Evolutionary conservation across 2,888 invertebrate genomes (phyloP).

Genomic region (Oxystoma pomonae): DNA sequence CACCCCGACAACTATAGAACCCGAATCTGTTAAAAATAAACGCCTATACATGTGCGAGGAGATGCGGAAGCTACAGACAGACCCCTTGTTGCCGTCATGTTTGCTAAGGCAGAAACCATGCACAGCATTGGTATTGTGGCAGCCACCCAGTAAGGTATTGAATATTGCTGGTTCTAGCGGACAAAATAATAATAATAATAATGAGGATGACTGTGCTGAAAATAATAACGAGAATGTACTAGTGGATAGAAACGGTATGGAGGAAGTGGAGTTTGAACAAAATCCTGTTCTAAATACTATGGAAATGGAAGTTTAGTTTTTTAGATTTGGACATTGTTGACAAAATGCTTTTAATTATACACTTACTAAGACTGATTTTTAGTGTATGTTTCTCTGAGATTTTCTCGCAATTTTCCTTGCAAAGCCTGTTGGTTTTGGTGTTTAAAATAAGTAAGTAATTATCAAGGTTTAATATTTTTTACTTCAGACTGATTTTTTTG

Average conservation of each 20-base stretch:
- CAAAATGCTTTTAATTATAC: too few species aligned
- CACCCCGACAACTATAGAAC: slow-evolving; percentile 33
- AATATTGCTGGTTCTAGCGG: too few species aligned
- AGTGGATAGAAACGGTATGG: neutral
- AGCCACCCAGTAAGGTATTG: slow-evolving; percentile 54
- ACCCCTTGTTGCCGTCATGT: slow-evolving; percentile 63
- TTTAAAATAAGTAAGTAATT: too few species aligned
- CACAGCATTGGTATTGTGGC: slow-evolving; percentile 78
- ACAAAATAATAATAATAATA: slow-evolving; percentile 1
- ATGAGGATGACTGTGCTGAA: neutral
- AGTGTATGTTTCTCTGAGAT: too few species aligned
- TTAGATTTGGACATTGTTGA: too few species aligned
- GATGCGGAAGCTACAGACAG: slow-evolving; percentile 60
- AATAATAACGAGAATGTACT: neutral
- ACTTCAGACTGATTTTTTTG: too few species aligned
- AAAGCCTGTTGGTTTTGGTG: too few species aligned
- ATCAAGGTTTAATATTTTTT: too few species aligned
- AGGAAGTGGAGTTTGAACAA: neutral
- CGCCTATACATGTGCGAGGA: slow-evolving; percentile 64
- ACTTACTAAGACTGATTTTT: too few species aligned
- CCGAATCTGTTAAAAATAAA: slow-evolving; percentile 41
- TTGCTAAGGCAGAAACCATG: slow-evolving; percentile 63
- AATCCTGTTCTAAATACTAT: neutral
- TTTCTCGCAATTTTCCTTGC: too few species aligned
- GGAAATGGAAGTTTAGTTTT: slow-evolving; percentile 2